Conservation (phyloP, 2,888 invertebrate genomes). For the Phragmatobia fuliginosa region DNA sequence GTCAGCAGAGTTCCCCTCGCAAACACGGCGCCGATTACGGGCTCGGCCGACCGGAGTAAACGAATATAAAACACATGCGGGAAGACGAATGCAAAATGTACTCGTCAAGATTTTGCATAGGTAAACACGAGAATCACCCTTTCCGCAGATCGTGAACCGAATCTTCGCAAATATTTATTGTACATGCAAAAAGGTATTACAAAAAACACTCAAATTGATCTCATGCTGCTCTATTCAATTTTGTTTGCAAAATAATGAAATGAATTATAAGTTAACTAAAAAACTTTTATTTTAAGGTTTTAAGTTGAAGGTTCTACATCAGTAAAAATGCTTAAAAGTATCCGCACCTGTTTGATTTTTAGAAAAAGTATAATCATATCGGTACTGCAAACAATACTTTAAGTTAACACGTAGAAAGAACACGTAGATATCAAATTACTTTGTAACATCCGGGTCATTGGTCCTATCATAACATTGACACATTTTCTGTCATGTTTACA, state of each 20-base stretch:
- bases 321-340: no score
- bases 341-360: constrained; percentile 17
- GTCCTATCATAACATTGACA: constrained; percentile 51
- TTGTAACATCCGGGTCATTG: constrained; percentile 47
- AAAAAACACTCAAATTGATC: constrained; percentile 10
- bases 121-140: constrained; percentile 80
- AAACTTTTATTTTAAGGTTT: neutral
- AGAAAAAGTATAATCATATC: constrained; percentile 23
- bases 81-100: constrained; percentile 85
- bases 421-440: constrained; percentile 42
- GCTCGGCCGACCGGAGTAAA: constrained; percentile 84
- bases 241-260: neutral
- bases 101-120: constrained; percentile 85
- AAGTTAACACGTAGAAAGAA: constrained; percentile 25
- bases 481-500: constrained; percentile 43
- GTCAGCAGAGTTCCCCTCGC: constrained; percentile 85
- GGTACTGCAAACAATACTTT: constrained; percentile 20
- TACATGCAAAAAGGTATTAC: constrained; percentile 18
- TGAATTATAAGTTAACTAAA: neutral
- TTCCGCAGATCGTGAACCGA: constrained; percentile 50
- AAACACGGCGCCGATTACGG: constrained; percentile 84
- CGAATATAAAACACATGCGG: constrained; percentile 86
- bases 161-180: constrained; percentile 53
- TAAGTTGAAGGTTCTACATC: no score
- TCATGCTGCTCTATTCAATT: constrained; percentile 2